These are phyloP conservation scores for Nemapogon koenigi DNA, from an alignment of 2,888 invertebrate genomes.

Conservation along the genomic window DNA sequence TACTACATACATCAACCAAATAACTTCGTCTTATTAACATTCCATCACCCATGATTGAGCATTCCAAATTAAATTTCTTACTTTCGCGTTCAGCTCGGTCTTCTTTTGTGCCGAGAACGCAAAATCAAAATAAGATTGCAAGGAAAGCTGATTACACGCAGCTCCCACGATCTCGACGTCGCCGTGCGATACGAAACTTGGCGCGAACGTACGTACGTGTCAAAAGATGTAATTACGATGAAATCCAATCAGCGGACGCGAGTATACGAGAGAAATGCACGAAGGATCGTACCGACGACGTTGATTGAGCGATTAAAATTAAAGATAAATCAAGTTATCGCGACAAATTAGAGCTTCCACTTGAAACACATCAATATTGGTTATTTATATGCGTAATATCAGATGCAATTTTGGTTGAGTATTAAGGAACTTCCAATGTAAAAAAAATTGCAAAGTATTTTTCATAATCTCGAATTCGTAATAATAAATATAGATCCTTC, in stretches of 20 bases:
- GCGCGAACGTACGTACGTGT: constrained; percentile 60
- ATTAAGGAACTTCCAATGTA: no score
- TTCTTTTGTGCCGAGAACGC: no score
- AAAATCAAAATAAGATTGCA: constrained; percentile 51
- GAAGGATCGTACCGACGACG: constrained; percentile 34
- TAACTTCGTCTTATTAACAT: no score
- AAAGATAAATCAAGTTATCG: constrained; percentile 52
- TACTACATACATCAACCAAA: no score
- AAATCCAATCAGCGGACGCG: constrained; percentile 57
- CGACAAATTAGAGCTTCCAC: constrained; percentile 55
- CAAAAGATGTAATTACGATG: constrained; percentile 65
- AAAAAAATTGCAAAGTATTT: no score
- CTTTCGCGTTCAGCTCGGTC: no score
- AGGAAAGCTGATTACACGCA: constrained; percentile 61
- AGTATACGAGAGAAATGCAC: constrained; percentile 26
- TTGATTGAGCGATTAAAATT: constrained; percentile 59
- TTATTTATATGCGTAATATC: constrained; percentile 39
- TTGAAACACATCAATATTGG: constrained; percentile 39
- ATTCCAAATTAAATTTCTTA: no score
- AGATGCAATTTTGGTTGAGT: no score
- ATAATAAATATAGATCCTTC: no score
- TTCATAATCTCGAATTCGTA: no score
- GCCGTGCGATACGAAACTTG: constrained; percentile 54
- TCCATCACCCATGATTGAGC: no score
- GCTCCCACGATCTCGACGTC: constrained; percentile 56